Conservation (phyloP, 2,888 invertebrate species). For the Baronia brevicornis region DNA sequence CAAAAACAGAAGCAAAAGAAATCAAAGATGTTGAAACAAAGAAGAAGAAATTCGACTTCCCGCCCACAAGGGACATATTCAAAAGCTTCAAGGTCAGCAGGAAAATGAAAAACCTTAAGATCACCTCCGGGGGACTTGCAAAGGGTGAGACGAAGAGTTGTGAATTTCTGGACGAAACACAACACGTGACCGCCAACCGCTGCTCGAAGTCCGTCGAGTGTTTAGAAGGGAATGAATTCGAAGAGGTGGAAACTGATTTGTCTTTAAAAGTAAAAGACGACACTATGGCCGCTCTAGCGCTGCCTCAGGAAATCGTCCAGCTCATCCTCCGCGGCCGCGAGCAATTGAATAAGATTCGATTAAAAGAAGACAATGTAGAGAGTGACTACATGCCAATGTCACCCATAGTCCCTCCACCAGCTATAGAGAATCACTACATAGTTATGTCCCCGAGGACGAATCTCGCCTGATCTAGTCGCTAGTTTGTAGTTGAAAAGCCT, state of each 20-base stretch:
- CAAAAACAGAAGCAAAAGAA: constrained; percentile 58
- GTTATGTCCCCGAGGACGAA: constrained; percentile 61
- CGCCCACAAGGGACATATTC: constrained; percentile 63
- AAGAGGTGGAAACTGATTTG: constrained; percentile 37
- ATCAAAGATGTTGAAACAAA: constrained; percentile 52
- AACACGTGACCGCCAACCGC: constrained; percentile 40
- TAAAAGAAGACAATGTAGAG: constrained; percentile 37
- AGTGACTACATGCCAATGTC: constrained; percentile 64
- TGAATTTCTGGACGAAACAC: constrained; percentile 57
- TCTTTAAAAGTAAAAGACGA: constrained; percentile 49
- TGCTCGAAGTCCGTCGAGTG: constrained; percentile 64
- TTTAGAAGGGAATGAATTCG: constrained; percentile 40
- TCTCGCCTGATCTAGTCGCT: constrained; percentile 39
- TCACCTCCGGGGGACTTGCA: constrained; percentile 33
- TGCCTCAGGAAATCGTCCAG: constrained; percentile 60
- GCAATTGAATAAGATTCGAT: constrained; percentile 35
- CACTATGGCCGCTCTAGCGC: constrained; percentile 36
- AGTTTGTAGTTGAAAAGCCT: constrained; percentile 9
- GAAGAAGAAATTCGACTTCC: constrained; percentile 69
- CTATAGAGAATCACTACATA: constrained; percentile 56
- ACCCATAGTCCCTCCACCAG: constrained; percentile 47
- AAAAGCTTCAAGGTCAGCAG: constrained; percentile 62
- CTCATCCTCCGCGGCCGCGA: constrained; percentile 45
- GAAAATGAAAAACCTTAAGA: constrained; percentile 58
- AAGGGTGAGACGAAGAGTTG: constrained; percentile 66